phyloP scores from a whole-genome alignment of 92 coral and sea anemone species.

The Nematostella vectensis region DNA sequence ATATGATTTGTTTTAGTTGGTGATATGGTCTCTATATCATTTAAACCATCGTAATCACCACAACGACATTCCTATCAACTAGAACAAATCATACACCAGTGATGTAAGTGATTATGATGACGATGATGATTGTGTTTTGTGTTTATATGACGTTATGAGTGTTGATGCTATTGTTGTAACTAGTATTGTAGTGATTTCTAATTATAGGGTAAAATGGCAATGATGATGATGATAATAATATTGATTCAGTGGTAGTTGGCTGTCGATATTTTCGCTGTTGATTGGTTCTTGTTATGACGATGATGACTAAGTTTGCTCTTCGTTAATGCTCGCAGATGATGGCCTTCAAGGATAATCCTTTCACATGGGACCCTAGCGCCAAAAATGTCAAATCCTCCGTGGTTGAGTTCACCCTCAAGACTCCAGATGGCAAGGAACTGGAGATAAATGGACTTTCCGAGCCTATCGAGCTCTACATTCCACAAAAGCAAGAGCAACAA shows the following conservation, averaged over 20 bases:
- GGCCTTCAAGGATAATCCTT: constrained; percentile 58
- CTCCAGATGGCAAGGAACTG: constrained; percentile 44
- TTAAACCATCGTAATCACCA: constrained; percentile 1
- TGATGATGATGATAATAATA: too few species aligned
- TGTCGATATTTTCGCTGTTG: too few species aligned
- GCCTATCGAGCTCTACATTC: constrained; percentile 59
- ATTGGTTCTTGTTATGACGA: too few species aligned
- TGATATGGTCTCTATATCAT: neutral
- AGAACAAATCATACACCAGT: neutral
- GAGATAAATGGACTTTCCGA: constrained; percentile 46
- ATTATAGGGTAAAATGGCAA: too few species aligned
- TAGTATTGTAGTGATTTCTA: too few species aligned
- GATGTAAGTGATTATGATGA: too few species aligned
- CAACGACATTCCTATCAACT: neutral
- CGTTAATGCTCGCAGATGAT: constrained; percentile 67
- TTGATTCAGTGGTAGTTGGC: too few species aligned
- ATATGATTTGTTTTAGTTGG: too few species aligned
- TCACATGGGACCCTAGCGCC: constrained; percentile 70
- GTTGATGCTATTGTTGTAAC: too few species aligned
- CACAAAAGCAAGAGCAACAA: constrained; percentile 30
- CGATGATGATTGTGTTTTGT: too few species aligned
- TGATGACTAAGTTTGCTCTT: too few species aligned
- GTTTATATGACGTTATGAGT: too few species aligned
- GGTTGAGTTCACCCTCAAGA: constrained; percentile 57
- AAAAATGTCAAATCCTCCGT: constrained; percentile 61